phyloP scores from a whole-genome alignment of 2,888 invertebrate genomes.

The Idaea straminata region DNA sequence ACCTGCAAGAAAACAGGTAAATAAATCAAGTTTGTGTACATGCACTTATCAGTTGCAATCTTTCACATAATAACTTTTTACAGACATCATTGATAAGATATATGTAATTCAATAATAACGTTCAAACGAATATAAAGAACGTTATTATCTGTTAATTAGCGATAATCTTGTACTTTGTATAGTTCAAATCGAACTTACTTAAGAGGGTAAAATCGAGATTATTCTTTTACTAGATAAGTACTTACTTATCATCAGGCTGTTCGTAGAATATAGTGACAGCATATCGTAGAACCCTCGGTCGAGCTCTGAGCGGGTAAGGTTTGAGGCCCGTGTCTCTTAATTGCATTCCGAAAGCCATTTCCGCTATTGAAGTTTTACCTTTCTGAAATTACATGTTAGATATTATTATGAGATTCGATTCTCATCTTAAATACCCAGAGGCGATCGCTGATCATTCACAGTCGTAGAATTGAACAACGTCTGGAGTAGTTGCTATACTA shows the following conservation, averaged over 20 bases:
- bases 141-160: not conserved
- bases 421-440: too few relatives aligned
- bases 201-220: not conserved
- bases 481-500: too few relatives aligned
- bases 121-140: not conserved
- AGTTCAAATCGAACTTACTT: not conserved
- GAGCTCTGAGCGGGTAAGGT: conserved; percentile 90
- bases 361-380: conserved; percentile 90
- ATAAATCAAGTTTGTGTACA: not conserved
- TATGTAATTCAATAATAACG: not conserved
- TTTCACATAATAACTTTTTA: not conserved
- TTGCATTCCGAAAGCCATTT: conserved; percentile 95
- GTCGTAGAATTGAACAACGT: too few relatives aligned
- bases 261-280: conserved; percentile 93
- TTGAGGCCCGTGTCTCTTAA: conserved; percentile 95
- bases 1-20: conserved; percentile 77
- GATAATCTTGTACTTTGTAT: conserved; percentile 7
- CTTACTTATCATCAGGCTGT: conserved; percentile 87
- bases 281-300: conserved; percentile 92
- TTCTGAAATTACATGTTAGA: conserved; percentile 75
- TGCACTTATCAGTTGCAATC: not conserved
- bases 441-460: too few relatives aligned
- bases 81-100: not conserved
- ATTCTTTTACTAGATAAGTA: conserved; percentile 2
- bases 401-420: too few relatives aligned